Evolutionary conservation across 1,140 invertebrate genomes (phyloP), one percentile per base, ranked within the genome.

Genomic region (Andricus grossulariae): DNA sequence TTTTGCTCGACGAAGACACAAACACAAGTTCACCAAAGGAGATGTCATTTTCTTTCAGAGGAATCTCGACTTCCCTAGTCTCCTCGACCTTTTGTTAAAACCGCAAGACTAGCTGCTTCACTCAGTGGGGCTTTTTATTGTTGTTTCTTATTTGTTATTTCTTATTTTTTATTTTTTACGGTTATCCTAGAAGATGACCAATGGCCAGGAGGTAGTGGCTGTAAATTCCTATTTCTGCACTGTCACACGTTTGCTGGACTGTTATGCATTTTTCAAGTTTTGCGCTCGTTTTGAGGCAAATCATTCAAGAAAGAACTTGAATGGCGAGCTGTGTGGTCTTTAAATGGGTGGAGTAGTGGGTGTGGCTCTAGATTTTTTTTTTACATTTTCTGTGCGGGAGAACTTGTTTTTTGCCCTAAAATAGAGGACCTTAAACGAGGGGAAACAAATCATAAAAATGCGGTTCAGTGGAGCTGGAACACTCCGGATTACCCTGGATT

Each of bases 221-320:
- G 83, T 88, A 87, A 88, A 88, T 87, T 83, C 85, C 71, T 72
- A 52, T 77, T 73, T 76, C 73, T 77, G 76, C 76, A 66, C 66
- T 82, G 78, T 80, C 81, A 82, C 81, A 82, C 85, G 83, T 81
- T 82, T 84, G 81, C 83, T 88, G 82, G 80, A 79, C 85, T 81
- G 80, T 70, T 83, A 80, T 32, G 32, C 8, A 81, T 80, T 60
- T 50, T 50, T 72, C 71, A 87, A 84, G 85, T 85, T 84, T 82
- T 86, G 10, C 82, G 80, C 84, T 84, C 81, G 84, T 85, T 86
- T 86, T 84, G 81, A 80, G 82, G 80, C 80, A 81, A 80, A 83
- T 82, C 79, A 79, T 79, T 80, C 79, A 45, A 49, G 21, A 66
- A 71, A 71, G 39, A 25, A 54, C 50, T 39, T 45, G 76, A 50